These are phyloP conservation scores for Pantelozetes paolii DNA, from an alignment of 2,888 invertebrate species.

Conservation along the genomic window DNA sequence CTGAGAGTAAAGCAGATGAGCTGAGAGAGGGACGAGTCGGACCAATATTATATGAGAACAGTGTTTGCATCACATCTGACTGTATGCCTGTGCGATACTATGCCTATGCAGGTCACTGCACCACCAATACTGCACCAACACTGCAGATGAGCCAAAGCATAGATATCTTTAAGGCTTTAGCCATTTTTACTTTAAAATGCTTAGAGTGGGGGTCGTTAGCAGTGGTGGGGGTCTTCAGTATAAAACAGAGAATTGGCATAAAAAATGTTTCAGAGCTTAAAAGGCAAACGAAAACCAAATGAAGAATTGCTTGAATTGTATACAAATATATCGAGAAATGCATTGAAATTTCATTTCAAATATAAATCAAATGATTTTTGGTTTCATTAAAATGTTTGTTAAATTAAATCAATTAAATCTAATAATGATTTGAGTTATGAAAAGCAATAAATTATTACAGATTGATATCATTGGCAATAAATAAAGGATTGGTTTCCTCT, in stretches of 20 bases:
- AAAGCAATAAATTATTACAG: too few relatives aligned
- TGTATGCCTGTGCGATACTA: background rate
- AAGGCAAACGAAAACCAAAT: background rate
- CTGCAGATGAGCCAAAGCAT: constrained; percentile 33
- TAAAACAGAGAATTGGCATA: constrained; percentile 12
- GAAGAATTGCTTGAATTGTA: too few relatives aligned
- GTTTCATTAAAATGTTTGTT: too few relatives aligned
- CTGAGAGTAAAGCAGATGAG: background rate
- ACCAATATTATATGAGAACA: background rate
- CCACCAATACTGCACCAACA: constrained; percentile 9
- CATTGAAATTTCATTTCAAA: too few relatives aligned
- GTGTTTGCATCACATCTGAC: constrained; percentile 19
- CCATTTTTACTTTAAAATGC: constrained; percentile 29
- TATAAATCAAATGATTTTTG: too few relatives aligned
- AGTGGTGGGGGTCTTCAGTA: constrained; percentile 17
- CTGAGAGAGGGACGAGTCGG: constrained; percentile 11
- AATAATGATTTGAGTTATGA: too few relatives aligned
- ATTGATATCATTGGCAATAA: too few relatives aligned
- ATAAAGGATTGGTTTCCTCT: too few relatives aligned
- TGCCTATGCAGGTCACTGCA: constrained; percentile 12
- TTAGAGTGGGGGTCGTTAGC: constrained; percentile 13
- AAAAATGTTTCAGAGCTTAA: background rate
- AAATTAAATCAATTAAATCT: too few relatives aligned
- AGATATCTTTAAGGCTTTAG: constrained; percentile 32
- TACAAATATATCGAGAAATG: too few relatives aligned